Percentiles rank a stretch among this genome's conserved stretches.
These are phyloP conservation scores for Cyclura pinguis DNA, from an alignment of 2,797 vertebrate genomes.

Conservation along the genomic window DNA sequence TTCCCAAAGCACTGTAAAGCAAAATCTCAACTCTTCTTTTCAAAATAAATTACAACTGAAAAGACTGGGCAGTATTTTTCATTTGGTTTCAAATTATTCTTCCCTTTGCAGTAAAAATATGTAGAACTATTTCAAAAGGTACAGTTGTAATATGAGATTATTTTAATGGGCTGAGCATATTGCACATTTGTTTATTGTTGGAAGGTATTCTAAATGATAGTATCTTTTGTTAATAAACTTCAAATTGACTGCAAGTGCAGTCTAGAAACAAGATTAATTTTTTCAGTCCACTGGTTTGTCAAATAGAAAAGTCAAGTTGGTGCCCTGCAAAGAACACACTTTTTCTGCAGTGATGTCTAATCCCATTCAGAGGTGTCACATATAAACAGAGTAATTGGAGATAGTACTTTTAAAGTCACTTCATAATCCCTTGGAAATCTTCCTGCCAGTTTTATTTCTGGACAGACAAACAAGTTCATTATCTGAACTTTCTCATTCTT, in stretches of 20 bases:
- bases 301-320: not conserved
- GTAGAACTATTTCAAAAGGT: slow-evolving; percentile 45
- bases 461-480: not conserved
- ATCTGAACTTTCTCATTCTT: slow-evolving; percentile 46
- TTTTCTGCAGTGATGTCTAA: not conserved
- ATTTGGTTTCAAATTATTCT: slow-evolving; percentile 50
- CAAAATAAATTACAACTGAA: slow-evolving; percentile 54
- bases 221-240: slow-evolving; percentile 5
- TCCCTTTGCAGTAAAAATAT: slow-evolving; percentile 26
- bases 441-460: not conserved
- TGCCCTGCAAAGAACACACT: slow-evolving; percentile 1
- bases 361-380: not conserved
- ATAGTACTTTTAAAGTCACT: slow-evolving; percentile 3
- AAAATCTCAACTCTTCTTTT: slow-evolving; percentile 45
- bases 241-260: not conserved
- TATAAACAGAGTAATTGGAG: not conserved
- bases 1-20: slow-evolving; percentile 58
- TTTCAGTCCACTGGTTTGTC: slow-evolving; percentile 12
- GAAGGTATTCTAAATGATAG: not conserved
- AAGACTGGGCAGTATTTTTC: slow-evolving; percentile 48
- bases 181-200: not conserved
- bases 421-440: slow-evolving; percentile 17
- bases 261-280: not conserved
- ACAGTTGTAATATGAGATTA: slow-evolving; percentile 20
- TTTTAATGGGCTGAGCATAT: slow-evolving; percentile 20